phyloP scores from a whole-genome alignment of 2,113 vertebrate genomes.

The Dipodomys ordii region DNA sequence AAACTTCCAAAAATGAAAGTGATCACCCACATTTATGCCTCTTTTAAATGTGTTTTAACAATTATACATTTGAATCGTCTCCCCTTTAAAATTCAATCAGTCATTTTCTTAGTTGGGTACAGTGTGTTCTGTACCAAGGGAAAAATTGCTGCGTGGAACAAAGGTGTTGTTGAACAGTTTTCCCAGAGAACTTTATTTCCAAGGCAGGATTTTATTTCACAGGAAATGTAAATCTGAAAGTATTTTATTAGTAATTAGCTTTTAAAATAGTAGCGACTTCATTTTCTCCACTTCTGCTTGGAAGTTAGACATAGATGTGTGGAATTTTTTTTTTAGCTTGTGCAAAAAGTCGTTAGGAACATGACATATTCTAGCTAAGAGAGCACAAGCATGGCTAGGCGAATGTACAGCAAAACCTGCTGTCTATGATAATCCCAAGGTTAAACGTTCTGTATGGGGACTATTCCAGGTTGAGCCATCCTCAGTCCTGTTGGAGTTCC shows the following conservation, averaged over 20 bases:
- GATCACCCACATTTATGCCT: neutral
- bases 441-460: neutral
- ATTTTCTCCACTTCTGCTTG: conserved; percentile 59
- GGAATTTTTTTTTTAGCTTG: neutral
- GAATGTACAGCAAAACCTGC: too few species aligned
- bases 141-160: conserved; percentile 60
- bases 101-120: conserved; percentile 73
- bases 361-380: neutral
- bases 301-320: conserved; percentile 49
- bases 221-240: conserved; percentile 80
- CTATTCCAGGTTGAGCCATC: neutral
- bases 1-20: conserved; percentile 44
- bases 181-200: conserved; percentile 75
- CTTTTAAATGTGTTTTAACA: conserved; percentile 71
- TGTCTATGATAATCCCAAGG: neutral
- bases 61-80: conserved; percentile 70
- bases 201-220: conserved; percentile 78
- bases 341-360: neutral
- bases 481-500: neutral
- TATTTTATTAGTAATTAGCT: conserved; percentile 78
- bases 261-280: conserved; percentile 70
- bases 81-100: conserved; percentile 66
- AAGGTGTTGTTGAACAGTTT: conserved; percentile 69
- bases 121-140: conserved; percentile 70
- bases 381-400: neutral